Conservation (phyloP, 2,797 vertebrate species). For the Oryzias dopingdopingensis region DNA sequence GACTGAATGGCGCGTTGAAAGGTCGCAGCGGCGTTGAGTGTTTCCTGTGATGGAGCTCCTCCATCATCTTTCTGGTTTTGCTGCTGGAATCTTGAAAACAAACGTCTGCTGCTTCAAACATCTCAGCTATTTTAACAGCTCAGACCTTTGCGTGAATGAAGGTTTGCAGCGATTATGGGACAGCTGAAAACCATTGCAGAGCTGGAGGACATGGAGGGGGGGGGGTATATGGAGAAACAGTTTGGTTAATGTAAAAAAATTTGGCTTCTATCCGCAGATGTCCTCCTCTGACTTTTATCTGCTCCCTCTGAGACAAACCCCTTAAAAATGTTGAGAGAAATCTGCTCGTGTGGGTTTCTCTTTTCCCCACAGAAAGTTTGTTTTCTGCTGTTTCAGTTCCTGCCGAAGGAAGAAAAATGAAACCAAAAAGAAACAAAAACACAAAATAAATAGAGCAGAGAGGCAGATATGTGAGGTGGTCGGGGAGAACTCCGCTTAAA, state of each 20-base stretch:
- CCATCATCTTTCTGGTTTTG: conserved; percentile 16
- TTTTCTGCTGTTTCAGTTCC: conserved; percentile 44
- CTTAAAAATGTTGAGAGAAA: no score
- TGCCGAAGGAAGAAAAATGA: conserved; percentile 35
- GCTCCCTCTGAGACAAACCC: conserved; percentile 20
- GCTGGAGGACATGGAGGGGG: conserved; percentile 15
- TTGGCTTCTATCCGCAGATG: background rate
- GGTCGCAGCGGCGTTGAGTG: background rate
- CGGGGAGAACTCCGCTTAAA: conserved; percentile 41
- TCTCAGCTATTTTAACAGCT: conserved; percentile 52
- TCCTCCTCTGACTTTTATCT: conserved; percentile 35
- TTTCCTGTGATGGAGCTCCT: conserved; percentile 17
- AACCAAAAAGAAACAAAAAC: conserved; percentile 41
- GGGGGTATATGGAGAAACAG: conserved; percentile 13
- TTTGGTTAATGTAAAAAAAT: conserved; percentile 28
- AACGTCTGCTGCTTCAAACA: conserved; percentile 33
- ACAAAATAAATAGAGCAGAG: conserved; percentile 53
- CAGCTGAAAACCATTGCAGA: conserved; percentile 75
- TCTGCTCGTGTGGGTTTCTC: conserved; percentile 34
- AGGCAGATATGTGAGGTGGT: conserved; percentile 30
- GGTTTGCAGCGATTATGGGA: conserved; percentile 66
- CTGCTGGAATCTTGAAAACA: conserved; percentile 23
- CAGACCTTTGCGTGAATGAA: conserved; percentile 44
- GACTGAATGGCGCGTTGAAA: conserved; percentile 13
- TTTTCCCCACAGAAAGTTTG: conserved; percentile 28